Percentiles rank a stretch among this genome's conserved stretches.
phyloP scores from a whole-genome alignment of 2,113 vertebrate genomes.

The Macrotus californicus region DNA sequence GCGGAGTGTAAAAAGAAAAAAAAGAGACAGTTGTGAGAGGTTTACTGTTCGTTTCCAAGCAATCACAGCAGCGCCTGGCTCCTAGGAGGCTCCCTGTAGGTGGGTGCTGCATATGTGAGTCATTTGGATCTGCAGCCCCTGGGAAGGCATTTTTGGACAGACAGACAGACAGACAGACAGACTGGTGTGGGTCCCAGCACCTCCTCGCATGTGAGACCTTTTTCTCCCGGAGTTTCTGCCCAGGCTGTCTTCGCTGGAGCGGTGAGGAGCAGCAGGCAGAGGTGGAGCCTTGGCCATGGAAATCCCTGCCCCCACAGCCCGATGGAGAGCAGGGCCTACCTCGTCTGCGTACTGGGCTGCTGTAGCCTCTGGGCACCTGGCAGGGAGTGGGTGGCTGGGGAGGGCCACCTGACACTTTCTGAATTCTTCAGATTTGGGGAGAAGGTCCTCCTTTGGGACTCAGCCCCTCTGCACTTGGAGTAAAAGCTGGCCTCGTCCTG shows the following conservation, averaged over 20 bases:
- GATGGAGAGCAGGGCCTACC: background rate
- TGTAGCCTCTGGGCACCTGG: background rate
- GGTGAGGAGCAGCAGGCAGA: background rate
- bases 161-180: background rate
- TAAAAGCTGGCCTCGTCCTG: background rate
- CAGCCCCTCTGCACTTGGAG: background rate
- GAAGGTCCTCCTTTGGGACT: background rate
- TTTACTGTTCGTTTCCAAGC: background rate
- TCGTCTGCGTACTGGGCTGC: no score
- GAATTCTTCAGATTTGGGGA: background rate
- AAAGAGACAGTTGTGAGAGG: background rate
- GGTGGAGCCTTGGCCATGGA: background rate
- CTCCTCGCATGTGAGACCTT: background rate
- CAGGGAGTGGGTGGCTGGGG: background rate
- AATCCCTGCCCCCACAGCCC: no score
- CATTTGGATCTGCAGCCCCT: background rate
- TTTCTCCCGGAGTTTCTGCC: background rate
- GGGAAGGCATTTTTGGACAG: background rate
- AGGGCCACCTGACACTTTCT: background rate
- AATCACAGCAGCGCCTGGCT: background rate
- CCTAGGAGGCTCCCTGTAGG: accelerated
- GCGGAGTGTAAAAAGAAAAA: no score
- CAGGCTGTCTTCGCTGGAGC: background rate
- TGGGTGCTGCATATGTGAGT: no score
- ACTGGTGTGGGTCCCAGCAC: background rate